Evolutionary conservation across 2,888 invertebrate genomes (phyloP).

Genomic region (Platycheirus rosarum): DNA sequence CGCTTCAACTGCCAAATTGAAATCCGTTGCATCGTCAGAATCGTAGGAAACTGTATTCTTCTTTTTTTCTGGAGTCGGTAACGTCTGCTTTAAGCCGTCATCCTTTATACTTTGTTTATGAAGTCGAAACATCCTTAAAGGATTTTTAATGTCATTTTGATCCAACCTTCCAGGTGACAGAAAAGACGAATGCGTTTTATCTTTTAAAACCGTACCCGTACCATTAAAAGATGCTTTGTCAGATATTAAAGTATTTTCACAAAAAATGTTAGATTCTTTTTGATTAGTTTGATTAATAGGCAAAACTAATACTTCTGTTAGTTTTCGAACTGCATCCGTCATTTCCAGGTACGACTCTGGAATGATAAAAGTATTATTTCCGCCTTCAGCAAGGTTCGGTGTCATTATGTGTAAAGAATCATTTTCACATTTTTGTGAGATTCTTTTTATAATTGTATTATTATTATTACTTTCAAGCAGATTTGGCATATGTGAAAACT

Average conservation of each 20-base stretch:
- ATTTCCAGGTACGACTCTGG: slow-evolving; percentile 10
- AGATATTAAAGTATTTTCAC: no score
- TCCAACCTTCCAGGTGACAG: neutral
- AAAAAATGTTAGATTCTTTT: neutral
- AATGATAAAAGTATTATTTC: neutral
- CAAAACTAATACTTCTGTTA: slow-evolving; percentile 1
- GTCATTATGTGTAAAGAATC: neutral
- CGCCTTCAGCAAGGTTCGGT: neutral
- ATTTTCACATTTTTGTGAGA: neutral
- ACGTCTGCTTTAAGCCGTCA: neutral
- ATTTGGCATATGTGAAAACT: neutral
- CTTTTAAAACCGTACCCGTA: neutral
- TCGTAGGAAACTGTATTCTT: neutral
- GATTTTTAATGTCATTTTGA: neutral
- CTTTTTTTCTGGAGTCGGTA: accelerated
- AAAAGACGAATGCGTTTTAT: neutral
- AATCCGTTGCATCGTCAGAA: slow-evolving; percentile 12
- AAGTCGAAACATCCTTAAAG: neutral
- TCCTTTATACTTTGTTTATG: neutral
- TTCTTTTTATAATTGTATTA: slow-evolving; percentile 3
- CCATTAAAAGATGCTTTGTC: no score
- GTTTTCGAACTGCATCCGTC: slow-evolving; percentile 11
- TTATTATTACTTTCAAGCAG: slow-evolving; percentile 10
- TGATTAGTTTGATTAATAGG: neutral
- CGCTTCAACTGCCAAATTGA: slow-evolving; percentile 44